Percentiles rank a stretch among this genome's conserved stretches.
phyloP scores from a whole-genome alignment of 2,888 invertebrate species.

The Neoitamus cyanurus region DNA sequence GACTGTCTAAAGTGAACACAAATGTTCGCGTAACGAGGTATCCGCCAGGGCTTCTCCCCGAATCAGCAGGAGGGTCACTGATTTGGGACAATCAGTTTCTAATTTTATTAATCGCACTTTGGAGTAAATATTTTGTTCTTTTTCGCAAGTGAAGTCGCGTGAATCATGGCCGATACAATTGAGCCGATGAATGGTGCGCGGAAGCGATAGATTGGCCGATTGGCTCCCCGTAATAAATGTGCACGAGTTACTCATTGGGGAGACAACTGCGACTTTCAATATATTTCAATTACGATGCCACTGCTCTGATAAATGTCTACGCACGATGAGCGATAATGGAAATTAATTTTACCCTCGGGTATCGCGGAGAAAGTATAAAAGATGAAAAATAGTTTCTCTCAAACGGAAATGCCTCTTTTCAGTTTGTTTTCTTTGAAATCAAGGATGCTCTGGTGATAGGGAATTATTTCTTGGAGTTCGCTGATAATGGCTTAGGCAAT shows the following conservation, averaged over 20 bases:
- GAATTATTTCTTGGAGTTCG: neutral
- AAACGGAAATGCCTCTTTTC: neutral
- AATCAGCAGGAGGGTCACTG: neutral
- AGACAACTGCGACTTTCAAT: neutral
- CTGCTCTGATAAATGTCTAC: neutral
- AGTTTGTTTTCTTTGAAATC: neutral
- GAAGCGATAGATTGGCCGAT: neutral
- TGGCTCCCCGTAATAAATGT: neutral
- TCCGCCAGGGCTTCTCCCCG: neutral
- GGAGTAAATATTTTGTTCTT: neutral
- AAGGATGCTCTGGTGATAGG: neutral
- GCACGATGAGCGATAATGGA: neutral
- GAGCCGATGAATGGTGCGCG: neutral
- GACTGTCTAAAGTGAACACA: neutral
- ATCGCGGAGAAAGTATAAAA: neutral
- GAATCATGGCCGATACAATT: conserved; percentile 20
- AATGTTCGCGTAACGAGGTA: neutral
- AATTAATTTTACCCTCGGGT: neutral
- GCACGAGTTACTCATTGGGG: neutral
- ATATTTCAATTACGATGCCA: neutral
- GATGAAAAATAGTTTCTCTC: neutral
- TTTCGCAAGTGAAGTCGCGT: neutral
- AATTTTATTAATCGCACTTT: neutral
- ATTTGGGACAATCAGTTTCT: neutral
- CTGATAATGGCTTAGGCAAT: neutral